Evolutionary conservation across 2,113 vertebrate species (phyloP).

Genomic region (Austrofundulus limnaeus): DNA sequence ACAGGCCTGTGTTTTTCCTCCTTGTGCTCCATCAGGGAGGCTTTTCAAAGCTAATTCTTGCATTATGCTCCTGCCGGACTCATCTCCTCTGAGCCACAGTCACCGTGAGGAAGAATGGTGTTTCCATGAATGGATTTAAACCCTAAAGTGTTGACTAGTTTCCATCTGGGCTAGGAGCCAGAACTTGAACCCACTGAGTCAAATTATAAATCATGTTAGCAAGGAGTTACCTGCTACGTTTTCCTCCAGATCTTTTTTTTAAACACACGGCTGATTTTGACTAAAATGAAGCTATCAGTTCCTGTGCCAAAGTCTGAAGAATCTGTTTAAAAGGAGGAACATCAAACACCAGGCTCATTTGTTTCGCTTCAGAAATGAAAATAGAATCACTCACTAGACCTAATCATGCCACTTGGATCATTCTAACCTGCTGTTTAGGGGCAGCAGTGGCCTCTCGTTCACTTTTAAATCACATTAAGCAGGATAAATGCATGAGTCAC

Average conservation of each 20-base stretch:
- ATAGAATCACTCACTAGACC: conserved; percentile 36
- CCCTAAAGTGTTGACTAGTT: conserved; percentile 55
- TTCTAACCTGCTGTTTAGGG: conserved; percentile 46
- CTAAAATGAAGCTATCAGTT: conserved; percentile 47
- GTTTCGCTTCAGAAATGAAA: conserved; percentile 45
- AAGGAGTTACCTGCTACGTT: no score
- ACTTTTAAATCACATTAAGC: conserved; percentile 70
- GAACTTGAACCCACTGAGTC: conserved; percentile 47
- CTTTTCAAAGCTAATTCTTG: conserved; percentile 66
- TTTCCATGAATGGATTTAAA: conserved; percentile 64
- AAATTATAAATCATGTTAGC: conserved; percentile 64
- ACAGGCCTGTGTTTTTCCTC: conserved; percentile 72
- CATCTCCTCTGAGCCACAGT: conserved; percentile 43
- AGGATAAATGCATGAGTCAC: conserved; percentile 48
- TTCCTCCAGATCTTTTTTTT: no score
- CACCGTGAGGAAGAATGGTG: conserved; percentile 39
- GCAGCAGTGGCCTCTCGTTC: conserved; percentile 63
- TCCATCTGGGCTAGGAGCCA: conserved; percentile 35
- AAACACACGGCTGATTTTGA: conserved; percentile 8
- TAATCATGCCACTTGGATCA: conserved; percentile 43
- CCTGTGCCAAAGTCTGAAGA: conserved; percentile 25
- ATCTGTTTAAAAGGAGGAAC: conserved; percentile 7
- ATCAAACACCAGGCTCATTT: conserved; percentile 30
- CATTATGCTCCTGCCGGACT: conserved; percentile 59
- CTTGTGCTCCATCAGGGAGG: conserved; percentile 35